A percentile compares a stretch with the other conserved stretches of the same genome.
phyloP scores from a whole-genome alignment of 2,888 invertebrate genomes.

The Drosophila koepferae region DNA sequence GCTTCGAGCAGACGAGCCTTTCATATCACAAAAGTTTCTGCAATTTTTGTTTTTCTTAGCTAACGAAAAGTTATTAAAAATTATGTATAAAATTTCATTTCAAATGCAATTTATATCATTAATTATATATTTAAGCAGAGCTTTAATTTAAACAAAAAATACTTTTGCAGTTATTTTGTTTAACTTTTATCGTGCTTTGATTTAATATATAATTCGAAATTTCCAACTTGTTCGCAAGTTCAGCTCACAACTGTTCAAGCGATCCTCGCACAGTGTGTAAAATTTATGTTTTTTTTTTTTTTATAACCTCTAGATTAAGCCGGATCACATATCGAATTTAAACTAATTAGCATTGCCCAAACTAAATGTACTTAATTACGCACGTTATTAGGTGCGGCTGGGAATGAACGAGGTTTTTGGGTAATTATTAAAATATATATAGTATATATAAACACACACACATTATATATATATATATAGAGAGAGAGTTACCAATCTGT shows the following conservation, averaged over 20 bases:
- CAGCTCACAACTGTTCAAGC: constrained; percentile 4
- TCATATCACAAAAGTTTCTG: neutral
- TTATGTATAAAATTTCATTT: no score
- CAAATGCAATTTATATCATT: no score
- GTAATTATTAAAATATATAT: constrained; percentile 32
- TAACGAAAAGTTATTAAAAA: no score
- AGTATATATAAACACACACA: neutral
- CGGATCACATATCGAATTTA: constrained; percentile 84
- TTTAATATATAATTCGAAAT: neutral
- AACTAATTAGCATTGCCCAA: constrained; percentile 74
- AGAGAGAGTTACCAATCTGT: constrained; percentile 32
- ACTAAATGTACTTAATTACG: constrained; percentile 18
- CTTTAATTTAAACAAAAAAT: no score
- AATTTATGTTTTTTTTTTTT: constrained; percentile 15
- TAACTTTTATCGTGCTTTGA: neutral
- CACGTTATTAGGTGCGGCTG: constrained; percentile 11
- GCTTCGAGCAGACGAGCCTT: neutral
- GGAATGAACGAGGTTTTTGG: constrained; percentile 15
- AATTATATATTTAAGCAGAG: no score
- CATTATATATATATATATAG: constrained; percentile 15
- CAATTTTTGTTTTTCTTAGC: no score
- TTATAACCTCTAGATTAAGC: constrained; percentile 53
- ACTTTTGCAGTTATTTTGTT: neutral
- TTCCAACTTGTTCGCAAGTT: neutral
- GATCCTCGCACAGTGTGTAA: constrained; percentile 32